Evolutionary conservation across 2,888 invertebrate species (phyloP), one percentile per base, ranked within the genome.

Genomic region (Icerya purchasi): DNA sequence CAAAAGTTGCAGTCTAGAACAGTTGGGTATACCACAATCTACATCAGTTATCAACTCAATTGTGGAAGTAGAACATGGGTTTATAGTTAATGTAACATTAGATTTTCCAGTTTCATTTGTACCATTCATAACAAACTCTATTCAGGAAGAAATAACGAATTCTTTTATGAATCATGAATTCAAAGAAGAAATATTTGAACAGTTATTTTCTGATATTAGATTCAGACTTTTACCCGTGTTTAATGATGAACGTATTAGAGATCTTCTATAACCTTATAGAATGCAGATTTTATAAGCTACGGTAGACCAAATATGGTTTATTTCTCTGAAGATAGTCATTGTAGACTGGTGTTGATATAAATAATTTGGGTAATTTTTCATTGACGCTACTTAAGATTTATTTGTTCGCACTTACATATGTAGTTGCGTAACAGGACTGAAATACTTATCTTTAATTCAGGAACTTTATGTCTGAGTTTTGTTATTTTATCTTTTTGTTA

Each of bases 51-150:
- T 56, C 2, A 52, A 56, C 23, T 23, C 56, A 8, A 8, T 21
- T 50, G 3, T 60, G 22, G 53, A 56, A 20, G 53, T 60, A 1
- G 60, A 60, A 23, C 20, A 20, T 25, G 60, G 54, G 22, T 22
- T 56, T 1, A 20, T 60, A 5, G 20, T 49, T 21, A 53, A 56
- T 8, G n/a, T 56, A 20, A 24, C 24, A 25, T 22, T 60, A 2
- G 22, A 50, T 36, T 50, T 59, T 20, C 55, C 59, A 10, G 5
- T 54, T 8, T 55, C 25, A 52, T 59, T 55, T 21, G 19, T 55
- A 14, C 21, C 50, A 1, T 51, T 59, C n/a, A 3, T 55, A 3
- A 59, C 51, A 3, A 50, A 50, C 25, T 22, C 54, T 36, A 14
- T 36, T 36, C 8, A 36, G 14, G 14, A 36, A 14, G 14, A 36